phyloP scores from a whole-genome alignment of 1,140 invertebrate genomes.

The Drosophila seguyi region DNA sequence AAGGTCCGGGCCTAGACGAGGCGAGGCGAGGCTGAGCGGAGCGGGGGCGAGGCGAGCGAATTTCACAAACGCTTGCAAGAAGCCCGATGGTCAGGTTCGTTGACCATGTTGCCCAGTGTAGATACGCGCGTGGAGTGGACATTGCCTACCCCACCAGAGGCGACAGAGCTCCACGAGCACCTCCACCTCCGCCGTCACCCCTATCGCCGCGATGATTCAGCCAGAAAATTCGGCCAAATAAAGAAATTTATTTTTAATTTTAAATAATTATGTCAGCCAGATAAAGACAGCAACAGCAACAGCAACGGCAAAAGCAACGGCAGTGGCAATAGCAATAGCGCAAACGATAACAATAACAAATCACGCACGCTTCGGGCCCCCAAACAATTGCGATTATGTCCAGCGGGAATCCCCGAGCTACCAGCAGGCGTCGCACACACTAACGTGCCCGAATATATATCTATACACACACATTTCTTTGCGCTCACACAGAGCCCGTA shows the following conservation, averaged over 20 bases:
- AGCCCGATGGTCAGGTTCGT: slow-evolving; percentile 51
- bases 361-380: slow-evolving; percentile 60
- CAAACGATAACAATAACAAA: slow-evolving; percentile 52
- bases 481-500: not conserved
- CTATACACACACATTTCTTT: not conserved
- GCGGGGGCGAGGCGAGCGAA: slow-evolving; percentile 30
- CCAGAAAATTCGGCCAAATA: slow-evolving; percentile 56
- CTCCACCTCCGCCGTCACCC: not conserved
- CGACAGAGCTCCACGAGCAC: not conserved
- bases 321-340: slow-evolving; percentile 2
- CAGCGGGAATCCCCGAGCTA: slow-evolving; percentile 56
- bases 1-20: slow-evolving; percentile 40
- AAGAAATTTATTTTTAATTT: slow-evolving; percentile 66
- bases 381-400: slow-evolving; percentile 52
- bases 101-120: slow-evolving; percentile 67
- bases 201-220: slow-evolving; percentile 61
- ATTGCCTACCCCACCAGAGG: slow-evolving; percentile 42
- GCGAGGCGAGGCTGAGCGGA: not conserved
- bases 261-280: slow-evolving; percentile 77
- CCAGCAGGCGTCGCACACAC: slow-evolving; percentile 16
- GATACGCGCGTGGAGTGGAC: slow-evolving; percentile 10
- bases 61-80: slow-evolving; percentile 74
- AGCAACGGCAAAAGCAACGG: slow-evolving; percentile 6
- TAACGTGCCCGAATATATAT: slow-evolving; percentile 1
- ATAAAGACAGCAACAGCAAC: slow-evolving; percentile 29